These are phyloP conservation scores for Artemia sp. DNA, from an alignment of 2,888 invertebrate species.

Conservation along the genomic window DNA sequence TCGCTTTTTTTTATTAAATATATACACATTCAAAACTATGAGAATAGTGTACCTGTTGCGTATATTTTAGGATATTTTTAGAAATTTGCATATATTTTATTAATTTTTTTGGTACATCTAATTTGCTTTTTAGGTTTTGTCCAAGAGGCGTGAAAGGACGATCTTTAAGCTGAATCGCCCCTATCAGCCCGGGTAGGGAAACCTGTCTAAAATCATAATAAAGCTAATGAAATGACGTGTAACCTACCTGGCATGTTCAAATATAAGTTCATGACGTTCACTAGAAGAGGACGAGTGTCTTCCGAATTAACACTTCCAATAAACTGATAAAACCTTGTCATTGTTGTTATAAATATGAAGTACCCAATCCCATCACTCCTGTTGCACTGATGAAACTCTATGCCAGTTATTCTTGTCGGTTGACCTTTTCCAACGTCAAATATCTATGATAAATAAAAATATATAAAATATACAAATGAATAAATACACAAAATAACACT, in stretches of 20 bases:
- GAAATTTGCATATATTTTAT: too few relatives aligned
- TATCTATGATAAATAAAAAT: slow-evolving; percentile 40
- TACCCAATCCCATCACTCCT: slow-evolving; percentile 33
- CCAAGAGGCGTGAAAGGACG: too few relatives aligned
- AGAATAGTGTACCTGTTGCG: too few relatives aligned
- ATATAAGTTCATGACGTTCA: slow-evolving; percentile 59
- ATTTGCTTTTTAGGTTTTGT: too few relatives aligned
- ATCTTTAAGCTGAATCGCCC: too few relatives aligned
- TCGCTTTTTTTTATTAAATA: too few relatives aligned
- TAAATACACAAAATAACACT: slow-evolving; percentile 24
- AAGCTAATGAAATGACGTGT: background rate
- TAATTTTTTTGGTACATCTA: too few relatives aligned
- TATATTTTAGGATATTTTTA: too few relatives aligned
- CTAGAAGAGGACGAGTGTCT: slow-evolving; percentile 61
- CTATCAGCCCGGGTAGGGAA: too few relatives aligned
- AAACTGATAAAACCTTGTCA: slow-evolving; percentile 70
- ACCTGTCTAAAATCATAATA: too few relatives aligned
- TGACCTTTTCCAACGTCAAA: slow-evolving; percentile 68
- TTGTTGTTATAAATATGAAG: slow-evolving; percentile 65
- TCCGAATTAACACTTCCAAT: slow-evolving; percentile 46
- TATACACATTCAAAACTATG: too few relatives aligned
- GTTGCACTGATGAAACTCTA: slow-evolving; percentile 52
- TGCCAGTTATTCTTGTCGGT: slow-evolving; percentile 63
- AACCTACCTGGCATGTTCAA: slow-evolving; percentile 47
- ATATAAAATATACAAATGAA: slow-evolving; percentile 25